These are phyloP conservation scores for Dromius quadrimaculatus DNA, from an alignment of 2,888 invertebrate species.

Conservation along the genomic window DNA sequence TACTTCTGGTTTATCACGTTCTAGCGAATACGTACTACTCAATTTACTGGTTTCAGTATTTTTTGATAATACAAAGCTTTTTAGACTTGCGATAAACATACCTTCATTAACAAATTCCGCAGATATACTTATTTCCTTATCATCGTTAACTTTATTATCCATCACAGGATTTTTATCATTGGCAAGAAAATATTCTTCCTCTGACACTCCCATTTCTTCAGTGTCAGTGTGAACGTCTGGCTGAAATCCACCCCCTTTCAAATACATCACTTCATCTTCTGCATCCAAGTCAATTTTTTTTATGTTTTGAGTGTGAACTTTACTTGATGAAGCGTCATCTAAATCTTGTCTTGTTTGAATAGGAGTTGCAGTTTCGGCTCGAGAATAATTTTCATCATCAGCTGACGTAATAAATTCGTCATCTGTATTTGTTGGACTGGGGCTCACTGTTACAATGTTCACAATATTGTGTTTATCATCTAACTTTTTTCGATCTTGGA, in stretches of 20 bases:
- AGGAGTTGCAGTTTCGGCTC: conserved; percentile 62
- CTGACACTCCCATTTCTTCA: conserved; percentile 68
- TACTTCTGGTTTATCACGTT: background rate
- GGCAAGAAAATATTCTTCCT: conserved; percentile 54
- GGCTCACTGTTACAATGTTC: conserved; percentile 53
- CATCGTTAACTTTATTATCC: background rate
- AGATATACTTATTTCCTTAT: conserved; percentile 1
- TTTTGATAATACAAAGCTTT: background rate
- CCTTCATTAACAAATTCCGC: conserved; percentile 5
- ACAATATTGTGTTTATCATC: conserved; percentile 52
- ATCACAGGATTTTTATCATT: conserved; percentile 22
- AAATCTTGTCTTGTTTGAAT: conserved; percentile 65
- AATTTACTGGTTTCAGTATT: background rate
- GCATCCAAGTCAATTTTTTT: conserved; percentile 66
- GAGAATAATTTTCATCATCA: conserved; percentile 64
- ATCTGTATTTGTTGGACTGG: conserved; percentile 55
- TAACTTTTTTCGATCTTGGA: conserved; percentile 52
- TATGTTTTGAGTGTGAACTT: conserved; percentile 66
- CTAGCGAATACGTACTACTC: conserved; percentile 23
- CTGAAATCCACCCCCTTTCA: conserved; percentile 67
- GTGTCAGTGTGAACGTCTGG: conserved; percentile 69
- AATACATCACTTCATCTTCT: conserved; percentile 66
- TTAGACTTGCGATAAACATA: background rate
- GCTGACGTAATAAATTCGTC: conserved; percentile 63
- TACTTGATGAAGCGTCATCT: conserved; percentile 65